Percentiles rank a stretch among this genome's conserved stretches.
Evolutionary conservation across 2,113 vertebrate species (phyloP).

Genomic region (Uria lomvia): DNA sequence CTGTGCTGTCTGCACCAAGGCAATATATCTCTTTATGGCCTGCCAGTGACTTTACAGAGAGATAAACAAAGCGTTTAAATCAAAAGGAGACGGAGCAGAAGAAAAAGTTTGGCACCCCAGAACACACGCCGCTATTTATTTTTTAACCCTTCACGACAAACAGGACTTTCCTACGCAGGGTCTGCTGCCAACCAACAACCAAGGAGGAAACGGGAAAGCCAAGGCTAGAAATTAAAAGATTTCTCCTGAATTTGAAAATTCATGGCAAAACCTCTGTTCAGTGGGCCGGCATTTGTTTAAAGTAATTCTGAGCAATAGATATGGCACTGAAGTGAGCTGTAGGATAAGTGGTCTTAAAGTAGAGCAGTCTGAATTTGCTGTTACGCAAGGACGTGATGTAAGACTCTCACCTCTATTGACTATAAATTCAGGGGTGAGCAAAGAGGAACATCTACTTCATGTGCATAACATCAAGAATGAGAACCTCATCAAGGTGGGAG

Average conservation of each 20-base stretch:
- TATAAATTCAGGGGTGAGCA: neutral
- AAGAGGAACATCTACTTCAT: neutral
- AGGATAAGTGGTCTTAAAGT: neutral
- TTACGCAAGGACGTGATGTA: neutral
- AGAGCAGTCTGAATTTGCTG: neutral
- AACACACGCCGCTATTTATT: neutral
- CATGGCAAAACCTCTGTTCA: neutral
- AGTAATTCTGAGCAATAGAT: neutral
- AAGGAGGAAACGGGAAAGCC: neutral
- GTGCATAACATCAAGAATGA: neutral
- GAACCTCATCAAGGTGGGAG: neutral
- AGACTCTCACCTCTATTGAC: neutral
- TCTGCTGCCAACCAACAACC: neutral
- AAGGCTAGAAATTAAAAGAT: neutral
- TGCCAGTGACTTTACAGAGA: constrained; percentile 61
- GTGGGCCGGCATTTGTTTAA: neutral
- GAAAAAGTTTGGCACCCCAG: constrained; percentile 40
- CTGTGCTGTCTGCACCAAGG: constrained; percentile 61
- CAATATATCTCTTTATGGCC: constrained; percentile 65
- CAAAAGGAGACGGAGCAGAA: constrained; percentile 34
- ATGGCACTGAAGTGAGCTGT: neutral
- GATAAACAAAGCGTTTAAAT: constrained; percentile 72
- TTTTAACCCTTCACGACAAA: constrained; percentile 43
- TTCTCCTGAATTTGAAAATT: neutral
- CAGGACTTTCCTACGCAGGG: neutral